Evolutionary conservation across 2,888 invertebrate species (phyloP), one percentile per base, ranked within the genome.

Genomic region (Clostera curtula): DNA sequence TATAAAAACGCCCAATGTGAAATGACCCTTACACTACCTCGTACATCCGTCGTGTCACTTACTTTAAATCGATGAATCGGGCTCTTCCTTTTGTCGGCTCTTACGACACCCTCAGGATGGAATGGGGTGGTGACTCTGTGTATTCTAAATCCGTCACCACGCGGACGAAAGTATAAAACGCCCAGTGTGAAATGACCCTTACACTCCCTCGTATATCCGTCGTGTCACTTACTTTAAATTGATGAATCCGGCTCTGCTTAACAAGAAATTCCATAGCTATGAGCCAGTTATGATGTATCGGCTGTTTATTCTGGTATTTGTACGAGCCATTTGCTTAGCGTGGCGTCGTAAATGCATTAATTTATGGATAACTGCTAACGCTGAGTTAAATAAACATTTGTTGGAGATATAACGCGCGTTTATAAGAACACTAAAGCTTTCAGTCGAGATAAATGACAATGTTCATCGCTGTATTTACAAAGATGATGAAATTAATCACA

Each of bases 11-110:
- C 14, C 9, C 8, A 12, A 4, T 7, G 10, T n/a, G n/a, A n/a
- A n/a, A 1, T 19, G 8, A 14, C 9, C 2, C 9, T 13, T 19
- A 12, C 33, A 35, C 40, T 21, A 23, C 41, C 31, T 24, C 15
- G 13, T 12, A 31, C n/a, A n/a, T 38, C 29, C 21, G 19, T 27
- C 25, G 30, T 31, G 52, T 52, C 52, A 42, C 26, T 13, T 24
- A 26, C 9, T 22, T 32, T 31, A 35, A 50, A 52, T 50, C 52
- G 50, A 52, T 52, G 52, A 52, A 39, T 36, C 34, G 31, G 27
- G 21, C 18, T 17, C 25, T 48, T 41, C 37, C 34, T 38, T n/a
- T n/a, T n/a, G n/a, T n/a, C n/a, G n/a, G n/a, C n/a, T n/a, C n/a
- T n/a, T n/a, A n/a, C n/a, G n/a, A n/a, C n/a, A n/a, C n/a, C n/a